Conservation (phyloP, 1,140 invertebrate species). For the Oreohelix idahoensis region DNA sequence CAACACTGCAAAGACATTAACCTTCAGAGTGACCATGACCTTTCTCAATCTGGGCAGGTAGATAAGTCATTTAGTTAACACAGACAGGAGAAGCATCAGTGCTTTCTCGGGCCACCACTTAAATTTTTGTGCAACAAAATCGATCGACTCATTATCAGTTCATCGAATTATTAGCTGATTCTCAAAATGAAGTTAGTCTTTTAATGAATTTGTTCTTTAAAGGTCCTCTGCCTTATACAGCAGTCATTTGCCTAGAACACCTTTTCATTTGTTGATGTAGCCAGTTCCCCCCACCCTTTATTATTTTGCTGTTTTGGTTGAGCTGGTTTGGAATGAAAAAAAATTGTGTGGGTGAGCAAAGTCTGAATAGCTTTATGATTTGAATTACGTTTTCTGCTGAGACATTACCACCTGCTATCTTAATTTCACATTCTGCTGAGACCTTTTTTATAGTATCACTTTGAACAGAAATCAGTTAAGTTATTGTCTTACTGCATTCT, state of each 20-base stretch:
- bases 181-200: no score
- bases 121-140: no score
- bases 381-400: background rate
- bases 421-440: background rate
- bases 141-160: no score
- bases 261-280: no score
- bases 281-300: background rate
- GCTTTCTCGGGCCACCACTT: no score
- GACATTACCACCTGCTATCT: background rate
- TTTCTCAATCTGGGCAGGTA: background rate
- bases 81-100: no score
- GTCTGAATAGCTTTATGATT: background rate
- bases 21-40: background rate
- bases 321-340: background rate
- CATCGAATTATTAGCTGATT: no score
- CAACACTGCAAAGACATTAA: conserved; percentile 25
- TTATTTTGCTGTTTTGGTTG: conserved; percentile 25
- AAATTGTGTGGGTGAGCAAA: conserved; percentile 26
- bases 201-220: no score
- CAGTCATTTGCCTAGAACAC: no score
- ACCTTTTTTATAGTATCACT: background rate
- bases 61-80: background rate
- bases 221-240: no score
- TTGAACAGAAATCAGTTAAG: background rate
- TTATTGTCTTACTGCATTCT: background rate